Conservation (phyloP, 2,888 invertebrate species). For the Melieria picta region DNA sequence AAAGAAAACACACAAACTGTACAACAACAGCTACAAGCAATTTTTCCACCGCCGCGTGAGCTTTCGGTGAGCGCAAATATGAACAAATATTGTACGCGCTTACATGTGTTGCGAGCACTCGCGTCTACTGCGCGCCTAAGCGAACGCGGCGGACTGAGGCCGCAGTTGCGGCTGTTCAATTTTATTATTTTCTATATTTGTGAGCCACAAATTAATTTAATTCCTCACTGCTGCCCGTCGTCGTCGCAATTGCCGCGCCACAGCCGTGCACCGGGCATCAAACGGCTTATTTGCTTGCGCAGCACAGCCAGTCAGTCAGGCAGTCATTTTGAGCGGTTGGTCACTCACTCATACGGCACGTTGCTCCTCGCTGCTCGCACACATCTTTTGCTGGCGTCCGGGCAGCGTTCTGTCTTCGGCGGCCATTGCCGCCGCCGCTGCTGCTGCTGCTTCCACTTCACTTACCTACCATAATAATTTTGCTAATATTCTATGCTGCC, state of each 20-base stretch:
- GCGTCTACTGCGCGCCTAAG: too few species aligned
- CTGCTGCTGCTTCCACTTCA: conserved; percentile 18
- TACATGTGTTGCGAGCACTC: too few species aligned
- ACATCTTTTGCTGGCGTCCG: neutral
- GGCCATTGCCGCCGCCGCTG: neutral
- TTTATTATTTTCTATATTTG: conserved; percentile 1
- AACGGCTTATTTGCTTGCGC: too few species aligned
- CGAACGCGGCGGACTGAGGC: too few species aligned
- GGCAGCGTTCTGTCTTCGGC: neutral
- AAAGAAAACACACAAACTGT: too few species aligned
- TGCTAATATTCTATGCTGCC: neutral
- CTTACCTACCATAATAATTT: conserved; percentile 45
- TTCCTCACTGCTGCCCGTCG: neutral
- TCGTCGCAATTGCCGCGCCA: too few species aligned
- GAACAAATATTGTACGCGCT: too few species aligned
- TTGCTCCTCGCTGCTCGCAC: neutral
- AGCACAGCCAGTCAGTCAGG: neutral
- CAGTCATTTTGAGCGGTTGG: too few species aligned
- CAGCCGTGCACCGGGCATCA: too few species aligned
- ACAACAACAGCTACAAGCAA: too few species aligned
- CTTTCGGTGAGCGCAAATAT: too few species aligned
- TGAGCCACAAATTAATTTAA: conserved; percentile 25
- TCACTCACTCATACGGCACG: neutral
- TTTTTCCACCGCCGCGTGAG: too few species aligned
- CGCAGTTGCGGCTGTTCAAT: conserved; percentile 1